A percentile compares a stretch with the other conserved stretches of the same genome.
Conservation (phyloP, 2,797 vertebrate genomes). For the Ctenosaura bakeri region DNA sequence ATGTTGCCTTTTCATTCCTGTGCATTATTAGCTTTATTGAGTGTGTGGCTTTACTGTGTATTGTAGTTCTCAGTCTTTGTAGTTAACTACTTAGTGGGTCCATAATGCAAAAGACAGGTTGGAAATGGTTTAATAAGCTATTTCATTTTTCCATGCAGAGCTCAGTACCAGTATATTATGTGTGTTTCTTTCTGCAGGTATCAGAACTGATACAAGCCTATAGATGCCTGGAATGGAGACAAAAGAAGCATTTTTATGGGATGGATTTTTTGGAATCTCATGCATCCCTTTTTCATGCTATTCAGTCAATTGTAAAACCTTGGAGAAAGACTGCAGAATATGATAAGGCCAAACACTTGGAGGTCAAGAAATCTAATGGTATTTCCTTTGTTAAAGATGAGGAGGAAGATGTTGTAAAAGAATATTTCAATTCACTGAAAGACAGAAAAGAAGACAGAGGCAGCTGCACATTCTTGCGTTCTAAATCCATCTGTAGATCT, state of each 20-base stretch:
- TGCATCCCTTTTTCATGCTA: background rate
- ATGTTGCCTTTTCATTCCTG: background rate
- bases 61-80: background rate
- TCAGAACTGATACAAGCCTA: conserved; percentile 6
- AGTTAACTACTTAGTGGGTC: background rate
- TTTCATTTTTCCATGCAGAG: background rate
- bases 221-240: conserved; percentile 14
- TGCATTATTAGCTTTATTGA: background rate
- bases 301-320: background rate
- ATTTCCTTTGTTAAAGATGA: background rate
- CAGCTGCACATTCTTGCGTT: background rate
- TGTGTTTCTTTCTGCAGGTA: conserved; percentile 17
- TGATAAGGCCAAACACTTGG: background rate
- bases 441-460: background rate
- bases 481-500: background rate
- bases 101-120: background rate
- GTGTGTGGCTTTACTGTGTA: background rate
- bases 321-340: background rate
- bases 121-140: background rate
- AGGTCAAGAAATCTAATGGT: conserved; percentile 4
- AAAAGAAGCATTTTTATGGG: background rate
- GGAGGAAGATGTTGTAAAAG: conserved; percentile 6
- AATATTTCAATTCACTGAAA: conserved; percentile 27
- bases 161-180: no score
- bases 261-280: conserved; percentile 21